These are phyloP conservation scores for Globia sparganii DNA, from an alignment of 2,888 invertebrate genomes.

Conservation along the genomic window DNA sequence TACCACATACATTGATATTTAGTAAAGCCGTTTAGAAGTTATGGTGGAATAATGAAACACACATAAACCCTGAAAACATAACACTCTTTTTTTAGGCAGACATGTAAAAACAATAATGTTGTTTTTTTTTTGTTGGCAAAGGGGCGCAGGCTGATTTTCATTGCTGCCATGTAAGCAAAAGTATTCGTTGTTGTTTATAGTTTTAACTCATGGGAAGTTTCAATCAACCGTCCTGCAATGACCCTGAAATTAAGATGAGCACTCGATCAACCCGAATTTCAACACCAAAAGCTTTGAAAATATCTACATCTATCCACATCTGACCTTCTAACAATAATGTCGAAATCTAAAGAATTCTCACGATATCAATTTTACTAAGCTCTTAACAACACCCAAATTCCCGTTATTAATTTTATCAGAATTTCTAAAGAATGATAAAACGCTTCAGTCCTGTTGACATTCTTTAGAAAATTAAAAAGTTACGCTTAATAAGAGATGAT, in stretches of 20 bases:
- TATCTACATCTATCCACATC: too few relatives aligned
- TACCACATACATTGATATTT: too few relatives aligned
- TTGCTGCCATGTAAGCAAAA: not conserved
- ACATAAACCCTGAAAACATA: too few relatives aligned
- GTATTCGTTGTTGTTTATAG: not conserved
- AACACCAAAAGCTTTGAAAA: not conserved
- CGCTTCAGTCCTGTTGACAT: conserved; percentile 1
- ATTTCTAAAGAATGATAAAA: conserved; percentile 5
- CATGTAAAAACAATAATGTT: too few relatives aligned
- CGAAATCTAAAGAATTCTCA: conserved; percentile 1
- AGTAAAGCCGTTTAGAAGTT: too few relatives aligned
- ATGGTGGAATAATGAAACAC: too few relatives aligned
- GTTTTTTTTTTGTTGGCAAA: too few relatives aligned
- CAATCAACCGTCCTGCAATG: not conserved
- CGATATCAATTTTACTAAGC: conserved; percentile 7
- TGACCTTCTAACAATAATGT: conserved; percentile 7
- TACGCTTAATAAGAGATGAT: not conserved
- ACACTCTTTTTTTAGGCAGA: too few relatives aligned
- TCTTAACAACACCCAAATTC: not conserved
- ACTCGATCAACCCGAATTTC: not conserved
- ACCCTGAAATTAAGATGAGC: not conserved
- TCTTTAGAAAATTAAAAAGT: conserved; percentile 8
- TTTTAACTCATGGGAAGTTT: not conserved
- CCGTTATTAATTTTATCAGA: conserved; percentile 6
- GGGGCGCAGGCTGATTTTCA: too few relatives aligned